phyloP scores from a whole-genome alignment of 2,888 invertebrate species.

The Troilus luridus region DNA sequence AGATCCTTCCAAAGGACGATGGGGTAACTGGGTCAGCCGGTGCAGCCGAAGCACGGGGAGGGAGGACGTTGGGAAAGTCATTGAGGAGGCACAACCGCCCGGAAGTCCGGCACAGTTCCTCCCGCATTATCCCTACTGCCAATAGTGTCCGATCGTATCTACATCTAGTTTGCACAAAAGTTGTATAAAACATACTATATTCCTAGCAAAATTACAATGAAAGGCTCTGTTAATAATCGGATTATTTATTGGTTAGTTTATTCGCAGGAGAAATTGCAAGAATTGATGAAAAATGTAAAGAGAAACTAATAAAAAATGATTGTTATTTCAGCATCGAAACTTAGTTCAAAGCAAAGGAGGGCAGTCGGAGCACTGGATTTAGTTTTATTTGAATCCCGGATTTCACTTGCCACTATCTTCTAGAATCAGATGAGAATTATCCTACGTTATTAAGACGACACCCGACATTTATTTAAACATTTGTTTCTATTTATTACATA shows the following conservation, averaged over 20 bases:
- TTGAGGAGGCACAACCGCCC: background rate
- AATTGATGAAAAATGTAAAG: background rate
- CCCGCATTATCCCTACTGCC: background rate
- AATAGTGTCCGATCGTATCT: background rate
- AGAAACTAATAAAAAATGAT: too few relatives aligned
- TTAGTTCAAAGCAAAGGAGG: too few relatives aligned
- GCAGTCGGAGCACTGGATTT: too few relatives aligned
- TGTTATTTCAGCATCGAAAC: too few relatives aligned
- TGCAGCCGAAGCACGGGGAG: background rate
- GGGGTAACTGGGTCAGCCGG: constrained; percentile 20
- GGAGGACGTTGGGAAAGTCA: background rate
- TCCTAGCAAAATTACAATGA: background rate
- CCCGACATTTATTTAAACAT: too few relatives aligned
- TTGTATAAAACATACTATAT: background rate
- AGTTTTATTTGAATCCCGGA: too few relatives aligned
- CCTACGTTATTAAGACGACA: too few relatives aligned
- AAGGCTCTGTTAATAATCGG: background rate
- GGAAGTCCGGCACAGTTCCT: constrained; percentile 43
- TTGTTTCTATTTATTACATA: too few relatives aligned
- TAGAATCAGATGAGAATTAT: too few relatives aligned
- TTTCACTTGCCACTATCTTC: too few relatives aligned
- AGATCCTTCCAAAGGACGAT: background rate
- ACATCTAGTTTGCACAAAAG: background rate
- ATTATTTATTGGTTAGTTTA: background rate
- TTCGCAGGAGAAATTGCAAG: background rate